phyloP scores from a whole-genome alignment of 2,797 vertebrate species.

The Sebastes ruberrimus region DNA sequence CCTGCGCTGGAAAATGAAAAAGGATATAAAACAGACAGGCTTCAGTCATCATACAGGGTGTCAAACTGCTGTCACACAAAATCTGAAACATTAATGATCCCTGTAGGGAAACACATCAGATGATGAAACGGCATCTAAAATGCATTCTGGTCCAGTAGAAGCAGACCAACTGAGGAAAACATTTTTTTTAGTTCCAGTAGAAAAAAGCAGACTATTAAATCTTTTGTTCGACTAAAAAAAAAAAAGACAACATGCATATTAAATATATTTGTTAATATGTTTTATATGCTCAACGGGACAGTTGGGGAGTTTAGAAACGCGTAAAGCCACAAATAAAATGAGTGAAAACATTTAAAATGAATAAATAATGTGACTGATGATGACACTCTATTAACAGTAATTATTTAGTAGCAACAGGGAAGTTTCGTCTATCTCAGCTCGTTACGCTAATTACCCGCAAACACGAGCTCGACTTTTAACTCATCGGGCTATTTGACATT shows the following conservation, averaged over 20 bases:
- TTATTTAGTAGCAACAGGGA: constrained; percentile 20
- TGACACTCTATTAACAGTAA: constrained; percentile 1
- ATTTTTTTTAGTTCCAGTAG: not conserved
- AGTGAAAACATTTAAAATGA: constrained; percentile 16
- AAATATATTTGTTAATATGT: constrained; percentile 30
- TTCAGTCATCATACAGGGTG: constrained; percentile 29
- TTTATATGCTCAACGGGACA: constrained; percentile 28
- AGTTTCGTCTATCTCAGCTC: constrained; percentile 19
- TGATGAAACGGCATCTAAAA: not conserved
- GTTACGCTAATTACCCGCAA: constrained; percentile 12
- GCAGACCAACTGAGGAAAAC: not conserved
- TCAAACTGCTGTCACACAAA: constrained; percentile 40
- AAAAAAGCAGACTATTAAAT: constrained; percentile 15
- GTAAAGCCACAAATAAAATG: constrained; percentile 19
- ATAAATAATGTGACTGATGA: constrained; percentile 20
- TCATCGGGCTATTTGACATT: constrained; percentile 18
- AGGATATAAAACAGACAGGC: not conserved
- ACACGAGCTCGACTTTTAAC: not conserved
- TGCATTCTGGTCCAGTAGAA: not conserved
- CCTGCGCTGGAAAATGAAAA: constrained; percentile 10
- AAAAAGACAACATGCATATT: constrained; percentile 57
- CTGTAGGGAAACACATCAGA: not conserved
- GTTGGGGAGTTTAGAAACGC: not conserved
- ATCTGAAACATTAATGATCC: constrained; percentile 7
- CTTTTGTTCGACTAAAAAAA: constrained; percentile 11